Conservation (phyloP, 1,140 invertebrate genomes). For the Scaptodrosophila lebanonensis region DNA sequence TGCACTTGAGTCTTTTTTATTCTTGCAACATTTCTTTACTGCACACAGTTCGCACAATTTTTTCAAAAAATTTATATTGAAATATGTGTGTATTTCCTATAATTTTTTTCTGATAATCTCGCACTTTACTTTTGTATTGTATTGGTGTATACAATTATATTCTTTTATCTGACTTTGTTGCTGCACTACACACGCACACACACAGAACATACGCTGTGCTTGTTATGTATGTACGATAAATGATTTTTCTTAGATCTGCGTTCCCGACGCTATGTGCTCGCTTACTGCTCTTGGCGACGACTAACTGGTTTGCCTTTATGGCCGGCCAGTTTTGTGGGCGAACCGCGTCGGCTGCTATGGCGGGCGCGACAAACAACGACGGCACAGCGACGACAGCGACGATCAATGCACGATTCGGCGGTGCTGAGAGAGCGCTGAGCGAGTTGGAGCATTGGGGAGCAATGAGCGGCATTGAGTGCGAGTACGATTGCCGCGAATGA, state of each 20-base stretch:
- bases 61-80: constrained; percentile 12
- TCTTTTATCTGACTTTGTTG: constrained; percentile 23
- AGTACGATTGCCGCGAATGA: no score
- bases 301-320: constrained; percentile 69
- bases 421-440: no score
- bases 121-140: constrained; percentile 38
- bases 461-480: no score
- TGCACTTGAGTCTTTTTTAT: constrained; percentile 10
- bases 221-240: constrained; percentile 3
- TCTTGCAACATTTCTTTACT: constrained; percentile 10
- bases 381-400: not conserved
- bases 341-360: constrained; percentile 8
- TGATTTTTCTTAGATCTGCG: constrained; percentile 3
- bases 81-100: constrained; percentile 52
- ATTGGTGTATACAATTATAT: constrained; percentile 38
- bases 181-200: constrained; percentile 32
- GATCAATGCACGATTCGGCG: constrained; percentile 5
- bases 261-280: constrained; percentile 28
- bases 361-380: constrained; percentile 1
- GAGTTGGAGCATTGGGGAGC: no score
- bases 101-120: constrained; percentile 48
- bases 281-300: constrained; percentile 49
- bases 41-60: constrained; percentile 8
- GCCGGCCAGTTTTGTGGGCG: constrained; percentile 61
- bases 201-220: constrained; percentile 8